A percentile compares a stretch with the other conserved stretches of the same genome.
Evolutionary conservation across 2,113 vertebrate species (phyloP).

Genomic region (Peromyscus leucopus): DNA sequence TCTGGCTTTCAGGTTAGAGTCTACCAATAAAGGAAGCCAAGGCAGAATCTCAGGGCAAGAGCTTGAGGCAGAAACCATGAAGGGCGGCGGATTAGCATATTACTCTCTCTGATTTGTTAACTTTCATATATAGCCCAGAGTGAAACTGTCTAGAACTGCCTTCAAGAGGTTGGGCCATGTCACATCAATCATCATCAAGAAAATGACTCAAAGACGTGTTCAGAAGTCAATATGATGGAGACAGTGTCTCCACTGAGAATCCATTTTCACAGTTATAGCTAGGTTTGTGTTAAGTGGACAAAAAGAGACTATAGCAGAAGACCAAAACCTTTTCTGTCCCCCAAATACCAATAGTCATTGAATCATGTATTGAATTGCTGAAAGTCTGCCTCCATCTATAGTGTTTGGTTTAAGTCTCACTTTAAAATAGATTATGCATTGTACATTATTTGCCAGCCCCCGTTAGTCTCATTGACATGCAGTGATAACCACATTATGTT

Average conservation of each 20-base stretch:
- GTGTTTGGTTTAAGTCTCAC: conserved; percentile 65
- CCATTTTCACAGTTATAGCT: not conserved
- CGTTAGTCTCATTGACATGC: conserved; percentile 26
- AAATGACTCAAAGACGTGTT: too few relatives aligned
- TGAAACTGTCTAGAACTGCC: not conserved
- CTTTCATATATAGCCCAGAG: not conserved
- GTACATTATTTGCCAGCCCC: not conserved
- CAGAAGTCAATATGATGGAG: not conserved
- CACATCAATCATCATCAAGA: not conserved
- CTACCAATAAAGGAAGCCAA: not conserved
- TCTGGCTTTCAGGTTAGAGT: not conserved
- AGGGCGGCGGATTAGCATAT: too few relatives aligned
- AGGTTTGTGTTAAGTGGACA: not conserved
- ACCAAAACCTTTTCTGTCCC: conserved; percentile 28
- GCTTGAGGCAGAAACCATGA: not conserved
- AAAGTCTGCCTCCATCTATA: conserved; percentile 37
- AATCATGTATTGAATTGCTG: conserved; percentile 55
- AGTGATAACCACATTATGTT: conserved; percentile 38
- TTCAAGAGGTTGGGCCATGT: not conserved
- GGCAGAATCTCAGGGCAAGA: not conserved
- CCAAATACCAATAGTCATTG: conserved; percentile 65
- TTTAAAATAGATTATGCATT: conserved; percentile 67
- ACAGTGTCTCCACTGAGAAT: not conserved
- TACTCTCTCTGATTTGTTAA: not conserved
- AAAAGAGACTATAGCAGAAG: not conserved